Evolutionary conservation across 2,888 invertebrate species (phyloP).

Genomic region (Lasioglossum oenotherae): DNA sequence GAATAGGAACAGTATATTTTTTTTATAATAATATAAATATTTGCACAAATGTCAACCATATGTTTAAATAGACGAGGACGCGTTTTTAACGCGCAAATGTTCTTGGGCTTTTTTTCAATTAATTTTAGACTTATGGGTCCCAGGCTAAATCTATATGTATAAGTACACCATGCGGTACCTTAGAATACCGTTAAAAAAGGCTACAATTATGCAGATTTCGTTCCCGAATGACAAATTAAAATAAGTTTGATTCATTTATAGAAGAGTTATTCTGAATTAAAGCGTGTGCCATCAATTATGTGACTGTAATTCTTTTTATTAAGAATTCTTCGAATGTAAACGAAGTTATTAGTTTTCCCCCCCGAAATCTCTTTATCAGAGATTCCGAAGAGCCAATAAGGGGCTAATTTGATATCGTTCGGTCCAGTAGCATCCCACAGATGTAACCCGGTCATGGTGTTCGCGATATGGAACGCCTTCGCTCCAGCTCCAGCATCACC

Average conservation of each 20-base stretch:
- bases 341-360: not conserved
- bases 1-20: no score
- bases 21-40: not conserved
- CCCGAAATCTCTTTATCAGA: not conserved
- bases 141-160: not conserved
- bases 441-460: constrained; percentile 24
- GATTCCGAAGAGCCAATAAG: constrained; percentile 7
- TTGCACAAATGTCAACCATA: not conserved
- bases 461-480: constrained; percentile 30
- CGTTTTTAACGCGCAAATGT: not conserved
- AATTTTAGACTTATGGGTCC: not conserved
- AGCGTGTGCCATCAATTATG: not conserved
- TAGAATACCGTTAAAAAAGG: not conserved
- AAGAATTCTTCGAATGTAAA: no score
- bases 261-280: not conserved
- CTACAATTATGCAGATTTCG: not conserved
- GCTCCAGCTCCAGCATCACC: constrained; percentile 45
- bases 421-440: not conserved
- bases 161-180: not conserved
- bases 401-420: constrained; percentile 28
- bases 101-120: not conserved
- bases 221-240: not conserved
- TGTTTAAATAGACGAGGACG: not conserved
- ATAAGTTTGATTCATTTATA: not conserved
- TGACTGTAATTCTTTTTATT: not conserved